Conservation (phyloP, 2,888 invertebrate species). For the Erebia palarica region DNA sequence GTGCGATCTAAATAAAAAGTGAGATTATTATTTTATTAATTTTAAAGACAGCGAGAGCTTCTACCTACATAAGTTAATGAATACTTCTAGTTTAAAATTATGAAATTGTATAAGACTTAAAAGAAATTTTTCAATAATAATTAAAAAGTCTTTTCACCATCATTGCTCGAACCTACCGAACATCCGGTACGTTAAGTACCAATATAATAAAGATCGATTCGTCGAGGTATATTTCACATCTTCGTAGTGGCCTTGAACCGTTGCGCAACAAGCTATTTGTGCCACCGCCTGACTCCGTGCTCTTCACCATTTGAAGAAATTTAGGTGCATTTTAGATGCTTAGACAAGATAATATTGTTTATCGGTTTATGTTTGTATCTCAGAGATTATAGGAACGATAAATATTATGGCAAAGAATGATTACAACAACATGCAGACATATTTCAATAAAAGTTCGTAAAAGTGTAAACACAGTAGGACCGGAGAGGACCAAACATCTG, state of each 20-base stretch:
- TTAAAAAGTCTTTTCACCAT: background rate
- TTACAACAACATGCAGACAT: too few relatives aligned
- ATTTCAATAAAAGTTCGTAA: too few relatives aligned
- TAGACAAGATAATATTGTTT: background rate
- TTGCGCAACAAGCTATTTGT: conserved; percentile 55
- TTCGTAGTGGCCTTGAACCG: conserved; percentile 68
- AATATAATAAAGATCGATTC: conserved; percentile 36
- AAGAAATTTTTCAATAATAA: background rate
- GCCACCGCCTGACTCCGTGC: conserved; percentile 45
- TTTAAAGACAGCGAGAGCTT: background rate
- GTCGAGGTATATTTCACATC: conserved; percentile 34
- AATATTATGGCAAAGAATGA: too few relatives aligned
- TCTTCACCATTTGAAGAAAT: conserved; percentile 14
- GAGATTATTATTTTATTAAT: background rate
- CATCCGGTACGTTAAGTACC: conserved; percentile 16
- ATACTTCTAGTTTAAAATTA: too few relatives aligned
- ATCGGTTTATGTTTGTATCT: too few relatives aligned
- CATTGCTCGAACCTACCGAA: background rate
- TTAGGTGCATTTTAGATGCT: conserved; percentile 3
- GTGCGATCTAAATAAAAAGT: background rate
- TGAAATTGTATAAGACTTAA: too few relatives aligned
- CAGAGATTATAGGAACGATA: too few relatives aligned
- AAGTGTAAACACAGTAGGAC: too few relatives aligned
- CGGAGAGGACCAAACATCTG: too few relatives aligned
- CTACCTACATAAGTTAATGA: too few relatives aligned